Evolutionary conservation across 1,140 invertebrate genomes (phyloP).

Genomic region (Trachymyrmex cornetzi): DNA sequence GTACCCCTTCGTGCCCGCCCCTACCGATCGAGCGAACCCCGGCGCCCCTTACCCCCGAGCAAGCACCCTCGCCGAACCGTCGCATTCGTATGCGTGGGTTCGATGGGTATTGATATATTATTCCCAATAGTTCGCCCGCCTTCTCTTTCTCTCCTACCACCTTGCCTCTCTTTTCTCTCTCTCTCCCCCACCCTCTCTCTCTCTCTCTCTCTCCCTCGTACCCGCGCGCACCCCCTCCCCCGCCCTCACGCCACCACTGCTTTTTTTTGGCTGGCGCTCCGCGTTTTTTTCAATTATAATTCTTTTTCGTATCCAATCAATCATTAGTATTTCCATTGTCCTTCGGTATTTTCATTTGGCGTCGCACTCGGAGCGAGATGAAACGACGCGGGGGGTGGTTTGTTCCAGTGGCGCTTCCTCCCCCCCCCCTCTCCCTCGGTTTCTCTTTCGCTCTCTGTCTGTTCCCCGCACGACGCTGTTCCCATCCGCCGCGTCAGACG

Average conservation of each 20-base stretch:
- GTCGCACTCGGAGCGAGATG: slow-evolving; percentile 81
- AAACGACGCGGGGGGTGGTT: slow-evolving; percentile 61
- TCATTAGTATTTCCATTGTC: slow-evolving; percentile 88
- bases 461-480: slow-evolving; percentile 36
- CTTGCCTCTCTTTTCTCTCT: slow-evolving; percentile 22
- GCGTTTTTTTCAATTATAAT: slow-evolving; percentile 88
- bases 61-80: slow-evolving; percentile 76
- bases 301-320: slow-evolving; percentile 88
- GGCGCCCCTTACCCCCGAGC: slow-evolving; percentile 66
- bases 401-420: slow-evolving; percentile 49
- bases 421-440: slow-evolving; percentile 1
- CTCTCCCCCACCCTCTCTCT: slow-evolving; percentile 22
- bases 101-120: slow-evolving; percentile 87
- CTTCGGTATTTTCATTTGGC: slow-evolving; percentile 87
- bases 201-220: slow-evolving; percentile 25
- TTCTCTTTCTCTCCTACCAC: slow-evolving; percentile 73
- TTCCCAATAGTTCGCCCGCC: slow-evolving; percentile 86
- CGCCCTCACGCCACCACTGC: slow-evolving; percentile 28
- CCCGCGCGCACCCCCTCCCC: neutral
- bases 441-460: slow-evolving; percentile 18
- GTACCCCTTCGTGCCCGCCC: slow-evolving; percentile 60
- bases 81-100: slow-evolving; percentile 87
- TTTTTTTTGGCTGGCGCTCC: slow-evolving; percentile 78
- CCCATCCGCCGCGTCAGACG: slow-evolving; percentile 53
- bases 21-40: slow-evolving; percentile 58